phyloP scores from a whole-genome alignment of 1,140 invertebrate species.

The Eriosoma lanigerum region DNA sequence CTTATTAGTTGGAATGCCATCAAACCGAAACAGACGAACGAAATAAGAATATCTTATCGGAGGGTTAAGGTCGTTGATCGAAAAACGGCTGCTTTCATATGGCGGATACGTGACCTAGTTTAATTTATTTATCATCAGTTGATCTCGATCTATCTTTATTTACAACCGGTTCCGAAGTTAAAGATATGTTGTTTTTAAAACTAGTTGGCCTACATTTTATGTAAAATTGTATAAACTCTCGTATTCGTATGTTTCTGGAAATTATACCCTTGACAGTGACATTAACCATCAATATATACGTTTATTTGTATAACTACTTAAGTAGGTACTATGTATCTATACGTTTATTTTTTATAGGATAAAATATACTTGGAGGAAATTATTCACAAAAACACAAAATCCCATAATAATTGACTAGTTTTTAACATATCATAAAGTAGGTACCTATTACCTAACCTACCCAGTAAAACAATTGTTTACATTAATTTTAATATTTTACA shows the following conservation, averaged over 20 bases:
- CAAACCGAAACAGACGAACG: not conserved
- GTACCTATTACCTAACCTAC: no score
- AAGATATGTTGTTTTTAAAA: not conserved
- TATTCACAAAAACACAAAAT: no score
- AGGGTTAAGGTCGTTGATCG: not conserved
- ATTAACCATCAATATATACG: not conserved
- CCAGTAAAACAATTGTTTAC: no score
- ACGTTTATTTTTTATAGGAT: no score
- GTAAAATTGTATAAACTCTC: not conserved
- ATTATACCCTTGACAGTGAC: conserved; percentile 10
- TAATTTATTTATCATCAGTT: conserved; percentile 13
- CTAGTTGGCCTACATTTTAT: conserved; percentile 4
- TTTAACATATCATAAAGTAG: no score
- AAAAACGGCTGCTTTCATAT: not conserved
- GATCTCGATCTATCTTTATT: not conserved
- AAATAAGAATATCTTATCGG: not conserved
- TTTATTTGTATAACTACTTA: no score
- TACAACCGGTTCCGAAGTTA: not conserved
- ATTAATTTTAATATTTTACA: no score
- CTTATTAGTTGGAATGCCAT: not conserved
- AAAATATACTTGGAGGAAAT: no score
- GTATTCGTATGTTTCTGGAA: not conserved
- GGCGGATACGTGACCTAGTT: conserved; percentile 12
- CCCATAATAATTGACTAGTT: no score
- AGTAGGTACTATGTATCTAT: no score